Evolutionary conservation across 2,797 vertebrate genomes (phyloP).

Genomic region (Phrynocephalus guinanensis): DNA sequence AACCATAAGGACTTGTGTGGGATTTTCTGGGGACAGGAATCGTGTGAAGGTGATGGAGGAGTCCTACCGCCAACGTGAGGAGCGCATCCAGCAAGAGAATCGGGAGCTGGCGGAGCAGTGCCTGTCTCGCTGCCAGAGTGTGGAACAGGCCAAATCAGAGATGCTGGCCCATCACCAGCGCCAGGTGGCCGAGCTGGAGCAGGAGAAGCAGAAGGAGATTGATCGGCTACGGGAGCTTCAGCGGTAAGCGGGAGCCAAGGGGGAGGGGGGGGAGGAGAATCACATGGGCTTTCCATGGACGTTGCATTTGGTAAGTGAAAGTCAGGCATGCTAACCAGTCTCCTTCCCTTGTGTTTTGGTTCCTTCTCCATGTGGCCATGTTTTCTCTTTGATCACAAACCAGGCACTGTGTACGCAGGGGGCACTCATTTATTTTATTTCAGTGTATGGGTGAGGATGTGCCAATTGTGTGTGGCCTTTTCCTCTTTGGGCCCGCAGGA

Average conservation of each 20-base stretch:
- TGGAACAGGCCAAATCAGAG: constrained; percentile 81
- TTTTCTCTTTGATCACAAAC: background rate
- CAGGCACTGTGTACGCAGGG: background rate
- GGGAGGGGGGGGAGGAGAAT: rapidly evolving
- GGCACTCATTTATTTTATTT: background rate
- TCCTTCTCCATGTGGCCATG: background rate
- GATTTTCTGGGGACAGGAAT: constrained; percentile 71
- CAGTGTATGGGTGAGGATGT: background rate
- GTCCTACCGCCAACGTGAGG: constrained; percentile 80
- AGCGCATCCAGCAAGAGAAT: constrained; percentile 77
- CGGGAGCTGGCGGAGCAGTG: constrained; percentile 82
- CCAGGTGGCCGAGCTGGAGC: constrained; percentile 77
- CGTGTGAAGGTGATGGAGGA: constrained; percentile 85
- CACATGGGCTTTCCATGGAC: background rate
- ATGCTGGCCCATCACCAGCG: constrained; percentile 85
- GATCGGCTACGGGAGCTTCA: constrained; percentile 88
- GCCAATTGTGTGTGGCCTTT: background rate
- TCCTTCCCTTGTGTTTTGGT: background rate
- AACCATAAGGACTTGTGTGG: background rate
- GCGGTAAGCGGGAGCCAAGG: constrained; percentile 73
- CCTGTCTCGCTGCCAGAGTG: constrained; percentile 65
- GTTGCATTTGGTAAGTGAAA: background rate
- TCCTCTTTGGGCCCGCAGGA: constrained; percentile 67
- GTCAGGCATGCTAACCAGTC: background rate
- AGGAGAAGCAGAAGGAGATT: constrained; percentile 84